Base-by-base conservation (phyloP, 1,140 invertebrate genomes). In the Tetranychus cinnabarinus region DNA sequence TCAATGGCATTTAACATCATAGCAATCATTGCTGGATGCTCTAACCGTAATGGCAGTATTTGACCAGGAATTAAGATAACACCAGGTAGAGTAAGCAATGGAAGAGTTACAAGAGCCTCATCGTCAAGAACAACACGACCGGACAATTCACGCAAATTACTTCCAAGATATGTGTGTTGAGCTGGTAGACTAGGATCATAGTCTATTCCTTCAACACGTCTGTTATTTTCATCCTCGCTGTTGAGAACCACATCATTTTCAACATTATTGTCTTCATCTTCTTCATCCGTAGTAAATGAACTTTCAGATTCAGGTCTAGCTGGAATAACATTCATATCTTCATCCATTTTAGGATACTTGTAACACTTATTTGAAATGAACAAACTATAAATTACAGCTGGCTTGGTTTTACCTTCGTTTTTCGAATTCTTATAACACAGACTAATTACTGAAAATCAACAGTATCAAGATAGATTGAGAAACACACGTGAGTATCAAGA, bases 21-120 rank as follows among this genome's bases (percentile, higher is more conserved):
- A 45, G 76, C 72, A 47, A 79, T 76, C 47, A 72, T 72, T 35
- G 72, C 69, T 37, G 72, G 68, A 48, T 77, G 74, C 63, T 76
- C 78, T n/a, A 82, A 72, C 63, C 80, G 79, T 33, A 85, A 74
- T 1, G 83, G 83, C 36, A 85, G 69, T 34, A 78, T 82, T 70
- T 85, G 82, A 7, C 82, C 82, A 35, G 83, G 83, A 61, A 84
- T 78, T 45, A 82, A 67, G 12, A 84, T 74, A 36, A 83, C 72
- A 48, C 78, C 77, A 48, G 78, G 74, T 39, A 74, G 62, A 55
- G 76, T 73, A 35, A 84, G 70, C 33, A 85, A 66, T 10, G 82
- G 81, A 42, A 85, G 62, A 42, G 68, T 72, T 2, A 75, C 65
- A 36, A 68, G 66, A 13, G 68, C 65, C 13, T 73, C 70, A 56